phyloP scores from a whole-genome alignment of 2,113 vertebrate genomes.

The cat (Felis catus) region DNA sequence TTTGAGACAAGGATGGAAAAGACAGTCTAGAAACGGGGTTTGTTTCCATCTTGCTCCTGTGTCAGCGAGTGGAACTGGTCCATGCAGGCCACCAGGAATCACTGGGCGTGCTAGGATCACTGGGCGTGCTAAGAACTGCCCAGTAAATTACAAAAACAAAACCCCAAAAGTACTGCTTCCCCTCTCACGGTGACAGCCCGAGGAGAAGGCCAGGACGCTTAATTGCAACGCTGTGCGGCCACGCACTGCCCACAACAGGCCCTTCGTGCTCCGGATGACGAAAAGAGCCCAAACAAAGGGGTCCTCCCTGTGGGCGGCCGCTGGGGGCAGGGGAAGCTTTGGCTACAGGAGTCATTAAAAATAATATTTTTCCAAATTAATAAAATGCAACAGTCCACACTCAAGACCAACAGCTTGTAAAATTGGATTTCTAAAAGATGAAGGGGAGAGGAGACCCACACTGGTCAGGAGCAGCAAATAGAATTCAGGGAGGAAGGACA shows the following conservation, averaged over 20 bases:
- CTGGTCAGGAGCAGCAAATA: constrained; percentile 46
- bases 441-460: constrained; percentile 63
- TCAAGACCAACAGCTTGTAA: constrained; percentile 86
- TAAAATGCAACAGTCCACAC: constrained; percentile 84
- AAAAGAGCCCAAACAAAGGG: constrained; percentile 57
- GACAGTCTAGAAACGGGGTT: not conserved
- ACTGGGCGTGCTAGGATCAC: not conserved
- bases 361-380: constrained; percentile 77
- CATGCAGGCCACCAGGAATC: constrained; percentile 19
- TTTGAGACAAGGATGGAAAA: not conserved
- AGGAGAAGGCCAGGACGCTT: constrained; percentile 62
- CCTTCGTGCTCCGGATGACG: constrained; percentile 57
- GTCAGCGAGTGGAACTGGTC: constrained; percentile 36
- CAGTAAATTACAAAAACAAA: not conserved
- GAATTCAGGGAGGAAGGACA: not conserved
- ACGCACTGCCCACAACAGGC: constrained; percentile 43
- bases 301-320: constrained; percentile 55
- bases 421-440: constrained; percentile 84
- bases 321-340: constrained; percentile 57
- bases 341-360: constrained; percentile 79
- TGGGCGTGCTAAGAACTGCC: not conserved
- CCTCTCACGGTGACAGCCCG: not conserved
- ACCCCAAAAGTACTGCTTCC: too few relatives aligned
- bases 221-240: constrained; percentile 5
- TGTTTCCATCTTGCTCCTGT: not conserved